Conservation (phyloP, 1,140 invertebrate species). For the Aphelinus atriplicis region DNA sequence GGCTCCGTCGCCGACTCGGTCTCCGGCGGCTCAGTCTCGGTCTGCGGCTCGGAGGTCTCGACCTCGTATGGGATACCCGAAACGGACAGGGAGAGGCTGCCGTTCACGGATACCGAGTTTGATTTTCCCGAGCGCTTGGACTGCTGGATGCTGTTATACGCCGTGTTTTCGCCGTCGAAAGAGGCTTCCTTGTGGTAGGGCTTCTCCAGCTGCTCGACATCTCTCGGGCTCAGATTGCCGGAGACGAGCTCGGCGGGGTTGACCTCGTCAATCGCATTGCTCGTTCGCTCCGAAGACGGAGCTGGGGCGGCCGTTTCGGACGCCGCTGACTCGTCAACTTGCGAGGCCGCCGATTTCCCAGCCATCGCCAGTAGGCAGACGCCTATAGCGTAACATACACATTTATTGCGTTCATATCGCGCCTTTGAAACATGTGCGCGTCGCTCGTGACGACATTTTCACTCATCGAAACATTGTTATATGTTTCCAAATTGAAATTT, state of each 20-base stretch:
- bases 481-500: too few relatives aligned
- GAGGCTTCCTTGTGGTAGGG: background rate
- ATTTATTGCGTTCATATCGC: background rate
- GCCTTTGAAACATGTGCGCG: too few relatives aligned
- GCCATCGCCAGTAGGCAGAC: background rate
- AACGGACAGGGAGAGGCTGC: background rate
- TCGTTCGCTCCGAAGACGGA: slow-evolving; percentile 18
- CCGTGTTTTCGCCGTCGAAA: background rate
- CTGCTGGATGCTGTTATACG: background rate
- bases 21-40: background rate
- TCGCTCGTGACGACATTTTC: too few relatives aligned
- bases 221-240: background rate
- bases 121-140: background rate
- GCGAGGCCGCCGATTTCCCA: background rate
- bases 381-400: background rate
- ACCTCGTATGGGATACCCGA: background rate
- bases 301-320: background rate
- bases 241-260: background rate
- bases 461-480: too few relatives aligned
- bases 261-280: slow-evolving; percentile 21
- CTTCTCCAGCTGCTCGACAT: background rate
- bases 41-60: too few relatives aligned
- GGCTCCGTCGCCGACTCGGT: background rate
- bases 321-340: background rate
- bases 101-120: background rate